phyloP scores from a whole-genome alignment of 2,113 vertebrate species.

The Suncus etruscus region DNA sequence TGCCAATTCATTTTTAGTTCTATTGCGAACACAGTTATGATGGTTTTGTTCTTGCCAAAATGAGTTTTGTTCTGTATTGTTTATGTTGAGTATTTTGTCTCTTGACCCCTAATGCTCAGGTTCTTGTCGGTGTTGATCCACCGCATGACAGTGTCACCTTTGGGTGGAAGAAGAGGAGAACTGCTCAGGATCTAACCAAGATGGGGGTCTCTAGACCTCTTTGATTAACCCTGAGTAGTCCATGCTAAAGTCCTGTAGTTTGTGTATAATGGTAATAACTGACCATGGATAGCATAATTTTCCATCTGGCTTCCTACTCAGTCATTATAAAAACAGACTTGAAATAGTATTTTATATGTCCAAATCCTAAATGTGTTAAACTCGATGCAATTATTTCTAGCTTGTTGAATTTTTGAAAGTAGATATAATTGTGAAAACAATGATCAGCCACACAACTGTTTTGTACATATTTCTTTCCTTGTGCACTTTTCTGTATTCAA shows the following conservation, averaged over 20 bases:
- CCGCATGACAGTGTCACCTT: constrained; percentile 60
- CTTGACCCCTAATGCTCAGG: constrained; percentile 75
- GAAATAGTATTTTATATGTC: constrained; percentile 81
- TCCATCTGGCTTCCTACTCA: constrained; percentile 70
- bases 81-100: constrained; percentile 55
- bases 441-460: constrained; percentile 78
- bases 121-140: constrained; percentile 60
- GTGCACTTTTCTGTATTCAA: constrained; percentile 88
- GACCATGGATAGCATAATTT: constrained; percentile 58
- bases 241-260: constrained; percentile 65
- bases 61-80: constrained; percentile 56
- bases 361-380: constrained; percentile 76
- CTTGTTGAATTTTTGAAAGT: constrained; percentile 74
- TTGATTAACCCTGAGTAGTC: constrained; percentile 49
- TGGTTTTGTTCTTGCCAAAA: constrained; percentile 60
- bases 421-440: constrained; percentile 68
- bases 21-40: constrained; percentile 37
- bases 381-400: constrained; percentile 75
- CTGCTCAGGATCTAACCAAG: constrained; percentile 64
- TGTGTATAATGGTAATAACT: constrained; percentile 59
- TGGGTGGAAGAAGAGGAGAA: constrained; percentile 45
- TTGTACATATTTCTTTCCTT: constrained; percentile 81
- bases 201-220: constrained; percentile 13
- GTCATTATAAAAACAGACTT: constrained; percentile 80
- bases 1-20: constrained; percentile 37